Percentiles rank a stretch among this genome's conserved stretches.
Conservation (phyloP, 2,797 vertebrate species). For the Potorous gilbertii region DNA sequence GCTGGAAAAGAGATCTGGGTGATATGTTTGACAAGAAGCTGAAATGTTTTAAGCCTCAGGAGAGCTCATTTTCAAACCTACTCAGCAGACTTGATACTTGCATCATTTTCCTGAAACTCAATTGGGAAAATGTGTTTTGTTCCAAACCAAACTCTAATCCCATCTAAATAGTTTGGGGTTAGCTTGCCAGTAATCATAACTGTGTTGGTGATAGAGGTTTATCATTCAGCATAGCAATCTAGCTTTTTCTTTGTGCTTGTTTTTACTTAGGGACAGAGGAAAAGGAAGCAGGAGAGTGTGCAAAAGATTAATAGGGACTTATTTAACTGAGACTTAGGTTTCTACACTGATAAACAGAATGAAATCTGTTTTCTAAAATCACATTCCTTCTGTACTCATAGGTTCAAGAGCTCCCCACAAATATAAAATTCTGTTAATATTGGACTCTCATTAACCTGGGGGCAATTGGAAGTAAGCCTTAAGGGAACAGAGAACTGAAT, state of each 20-base stretch:
- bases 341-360: neutral
- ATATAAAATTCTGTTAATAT: slow-evolving; percentile 5
- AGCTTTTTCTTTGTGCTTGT: neutral
- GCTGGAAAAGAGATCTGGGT: neutral
- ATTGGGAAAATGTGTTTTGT: slow-evolving; percentile 1
- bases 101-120: neutral
- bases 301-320: slow-evolving; percentile 6
- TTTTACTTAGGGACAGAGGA: neutral
- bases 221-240: neutral
- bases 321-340: neutral
- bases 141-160: slow-evolving; percentile 24
- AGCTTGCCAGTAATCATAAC: neutral
- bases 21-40: neutral
- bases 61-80: slow-evolving; percentile 22
- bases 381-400: slow-evolving; percentile 13
- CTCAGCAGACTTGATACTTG: neutral
- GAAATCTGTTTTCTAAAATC: slow-evolving; percentile 29
- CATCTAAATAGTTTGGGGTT: slow-evolving; percentile 21
- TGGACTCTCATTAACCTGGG: neutral
- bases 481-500: neutral
- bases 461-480: neutral
- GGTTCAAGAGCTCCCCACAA: slow-evolving; percentile 1
- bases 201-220: neutral
- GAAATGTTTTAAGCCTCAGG: neutral
- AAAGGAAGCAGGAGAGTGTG: neutral